phyloP scores from a whole-genome alignment of 2,113 vertebrate genomes.

The Notothenia coriiceps region DNA sequence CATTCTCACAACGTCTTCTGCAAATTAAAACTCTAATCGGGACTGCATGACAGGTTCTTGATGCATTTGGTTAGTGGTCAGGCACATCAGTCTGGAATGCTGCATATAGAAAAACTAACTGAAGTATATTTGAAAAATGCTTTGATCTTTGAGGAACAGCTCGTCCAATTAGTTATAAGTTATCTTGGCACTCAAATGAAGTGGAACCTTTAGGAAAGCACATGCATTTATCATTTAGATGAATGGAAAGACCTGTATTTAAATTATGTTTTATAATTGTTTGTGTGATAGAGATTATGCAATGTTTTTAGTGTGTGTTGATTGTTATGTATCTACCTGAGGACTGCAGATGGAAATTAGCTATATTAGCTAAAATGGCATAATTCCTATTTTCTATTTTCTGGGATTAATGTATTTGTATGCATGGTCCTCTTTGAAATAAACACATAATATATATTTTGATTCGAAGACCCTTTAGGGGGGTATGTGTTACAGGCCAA shows the following conservation, averaged over 20 bases:
- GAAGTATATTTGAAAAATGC: neutral
- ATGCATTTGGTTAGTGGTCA: conserved; percentile 18
- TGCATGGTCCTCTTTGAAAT: too few species aligned
- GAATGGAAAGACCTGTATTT: neutral
- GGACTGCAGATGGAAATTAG: too few species aligned
- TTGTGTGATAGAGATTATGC: too few species aligned
- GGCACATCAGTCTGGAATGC: neutral
- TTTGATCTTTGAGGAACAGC: conserved; percentile 8
- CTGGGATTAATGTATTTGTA: too few species aligned
- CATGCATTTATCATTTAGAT: conserved; percentile 1
- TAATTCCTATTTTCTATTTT: too few species aligned
- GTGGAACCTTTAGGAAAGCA: neutral
- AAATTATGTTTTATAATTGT: too few species aligned
- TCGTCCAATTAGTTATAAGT: neutral
- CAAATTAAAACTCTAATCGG: conserved; percentile 50
- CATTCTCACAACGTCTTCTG: conserved; percentile 36
- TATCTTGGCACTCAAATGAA: neutral
- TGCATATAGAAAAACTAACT: neutral
- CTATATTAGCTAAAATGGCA: too few species aligned
- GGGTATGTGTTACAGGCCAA: neutral
- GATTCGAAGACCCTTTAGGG: neutral
- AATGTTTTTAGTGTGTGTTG: too few species aligned
- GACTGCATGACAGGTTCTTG: conserved; percentile 24
- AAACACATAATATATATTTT: neutral
- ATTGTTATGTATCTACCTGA: too few species aligned